A percentile compares a stretch with the other conserved stretches of the same genome.
Evolutionary conservation across 2,797 vertebrate species (phyloP).

Genomic region (Dermochelys coriacea): DNA sequence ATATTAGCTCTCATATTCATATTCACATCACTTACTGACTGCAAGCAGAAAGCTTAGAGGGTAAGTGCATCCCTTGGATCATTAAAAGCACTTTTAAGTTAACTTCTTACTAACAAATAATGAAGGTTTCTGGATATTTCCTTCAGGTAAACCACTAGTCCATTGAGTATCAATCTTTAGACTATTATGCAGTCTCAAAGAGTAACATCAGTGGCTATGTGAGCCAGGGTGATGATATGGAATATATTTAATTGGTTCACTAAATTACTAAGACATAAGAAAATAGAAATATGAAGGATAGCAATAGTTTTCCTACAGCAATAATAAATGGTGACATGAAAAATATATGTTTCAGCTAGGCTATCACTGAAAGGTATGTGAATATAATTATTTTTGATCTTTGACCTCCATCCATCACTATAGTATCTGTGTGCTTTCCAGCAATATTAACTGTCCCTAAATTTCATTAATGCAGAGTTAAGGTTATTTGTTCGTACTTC

Average conservation of each 20-base stretch:
- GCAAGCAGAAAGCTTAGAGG: background rate
- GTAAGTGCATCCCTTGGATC: background rate
- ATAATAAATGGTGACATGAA: background rate
- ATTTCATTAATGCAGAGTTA: background rate
- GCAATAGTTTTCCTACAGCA: background rate
- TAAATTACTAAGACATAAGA: background rate
- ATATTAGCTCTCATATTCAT: background rate
- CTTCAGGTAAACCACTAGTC: background rate
- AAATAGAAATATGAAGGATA: background rate
- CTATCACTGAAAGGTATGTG: background rate
- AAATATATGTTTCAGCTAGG: background rate
- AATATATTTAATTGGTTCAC: background rate
- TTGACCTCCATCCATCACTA: background rate
- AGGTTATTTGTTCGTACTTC: background rate
- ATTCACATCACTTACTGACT: background rate
- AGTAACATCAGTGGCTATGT: background rate
- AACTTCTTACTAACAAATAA: background rate
- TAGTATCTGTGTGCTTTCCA: background rate
- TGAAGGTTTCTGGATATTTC: background rate
- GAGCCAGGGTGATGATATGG: background rate
- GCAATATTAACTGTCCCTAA: background rate
- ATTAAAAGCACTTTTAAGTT: background rate
- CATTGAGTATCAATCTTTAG: background rate
- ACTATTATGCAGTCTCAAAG: background rate
- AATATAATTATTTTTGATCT: background rate